phyloP scores from a whole-genome alignment of 2,113 vertebrate genomes.

The Heterochromis multidens region DNA sequence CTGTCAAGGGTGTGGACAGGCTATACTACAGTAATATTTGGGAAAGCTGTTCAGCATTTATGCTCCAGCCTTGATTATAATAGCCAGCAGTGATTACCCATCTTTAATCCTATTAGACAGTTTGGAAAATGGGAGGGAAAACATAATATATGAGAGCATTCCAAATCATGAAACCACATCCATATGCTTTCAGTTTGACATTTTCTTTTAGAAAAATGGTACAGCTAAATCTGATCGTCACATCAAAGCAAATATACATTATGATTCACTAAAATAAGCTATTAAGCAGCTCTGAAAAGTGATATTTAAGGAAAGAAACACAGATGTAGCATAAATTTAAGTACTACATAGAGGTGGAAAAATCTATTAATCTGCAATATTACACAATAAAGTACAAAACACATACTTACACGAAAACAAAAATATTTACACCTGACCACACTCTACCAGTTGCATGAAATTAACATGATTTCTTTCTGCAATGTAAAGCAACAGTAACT shows the following conservation, averaged over 20 bases:
- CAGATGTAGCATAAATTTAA: background rate
- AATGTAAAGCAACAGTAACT: no score
- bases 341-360: background rate
- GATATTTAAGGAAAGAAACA: background rate
- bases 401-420: background rate
- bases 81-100: slow-evolving; percentile 10
- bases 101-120: slow-evolving; percentile 32
- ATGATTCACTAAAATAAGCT: background rate
- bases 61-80: slow-evolving; percentile 36
- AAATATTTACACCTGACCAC: slow-evolving; percentile 36
- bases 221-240: background rate
- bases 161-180: slow-evolving; percentile 6
- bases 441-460: no score
- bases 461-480: no score
- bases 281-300: no score
- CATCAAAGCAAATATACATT: background rate
- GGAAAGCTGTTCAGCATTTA: slow-evolving; percentile 25
- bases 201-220: background rate
- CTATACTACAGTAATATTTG: slow-evolving; percentile 55
- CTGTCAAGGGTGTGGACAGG: background rate
- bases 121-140: background rate
- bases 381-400: slow-evolving; percentile 44
- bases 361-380: slow-evolving; percentile 13
- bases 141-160: background rate
- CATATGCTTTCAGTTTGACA: background rate